phyloP scores from a whole-genome alignment of 2,797 vertebrate genomes.

The Artibeus lituratus region DNA sequence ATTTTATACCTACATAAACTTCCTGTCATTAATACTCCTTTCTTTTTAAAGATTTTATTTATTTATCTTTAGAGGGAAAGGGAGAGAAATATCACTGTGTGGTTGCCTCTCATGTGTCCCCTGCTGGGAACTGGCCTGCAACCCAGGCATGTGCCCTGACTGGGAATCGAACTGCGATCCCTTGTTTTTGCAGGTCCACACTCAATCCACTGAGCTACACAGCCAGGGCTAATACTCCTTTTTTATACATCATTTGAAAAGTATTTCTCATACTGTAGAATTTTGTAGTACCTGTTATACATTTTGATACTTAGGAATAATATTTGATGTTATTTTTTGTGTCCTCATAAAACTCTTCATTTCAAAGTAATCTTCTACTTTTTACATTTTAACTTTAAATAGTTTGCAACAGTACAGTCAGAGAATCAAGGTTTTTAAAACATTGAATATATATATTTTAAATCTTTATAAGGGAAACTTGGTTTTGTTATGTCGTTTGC shows the following conservation, averaged over 20 bases:
- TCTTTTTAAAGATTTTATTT: background rate
- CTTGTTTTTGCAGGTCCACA: too few species aligned
- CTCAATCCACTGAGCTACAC: too few species aligned
- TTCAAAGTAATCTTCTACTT: conserved; percentile 19
- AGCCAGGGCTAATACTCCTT: background rate
- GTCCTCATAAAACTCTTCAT: background rate
- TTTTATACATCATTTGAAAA: conserved; percentile 15
- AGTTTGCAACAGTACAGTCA: background rate
- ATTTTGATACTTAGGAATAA: conserved; percentile 4
- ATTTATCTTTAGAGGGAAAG: too few species aligned
- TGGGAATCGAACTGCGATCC: too few species aligned
- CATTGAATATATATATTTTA: background rate
- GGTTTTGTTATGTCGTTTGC: background rate
- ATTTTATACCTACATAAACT: background rate
- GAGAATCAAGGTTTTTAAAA: conserved; percentile 14
- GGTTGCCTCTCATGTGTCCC: too few species aligned
- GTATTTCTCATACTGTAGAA: background rate
- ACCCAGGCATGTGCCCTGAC: too few species aligned
- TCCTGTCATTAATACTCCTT: background rate
- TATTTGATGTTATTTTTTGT: background rate
- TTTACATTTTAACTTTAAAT: background rate
- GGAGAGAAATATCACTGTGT: too few species aligned
- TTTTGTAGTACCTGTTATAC: background rate
- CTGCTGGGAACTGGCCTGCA: too few species aligned
- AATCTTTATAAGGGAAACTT: background rate